Evolutionary conservation across 2,797 vertebrate genomes (phyloP).

Genomic region (Petrocephalus sullivani): DNA sequence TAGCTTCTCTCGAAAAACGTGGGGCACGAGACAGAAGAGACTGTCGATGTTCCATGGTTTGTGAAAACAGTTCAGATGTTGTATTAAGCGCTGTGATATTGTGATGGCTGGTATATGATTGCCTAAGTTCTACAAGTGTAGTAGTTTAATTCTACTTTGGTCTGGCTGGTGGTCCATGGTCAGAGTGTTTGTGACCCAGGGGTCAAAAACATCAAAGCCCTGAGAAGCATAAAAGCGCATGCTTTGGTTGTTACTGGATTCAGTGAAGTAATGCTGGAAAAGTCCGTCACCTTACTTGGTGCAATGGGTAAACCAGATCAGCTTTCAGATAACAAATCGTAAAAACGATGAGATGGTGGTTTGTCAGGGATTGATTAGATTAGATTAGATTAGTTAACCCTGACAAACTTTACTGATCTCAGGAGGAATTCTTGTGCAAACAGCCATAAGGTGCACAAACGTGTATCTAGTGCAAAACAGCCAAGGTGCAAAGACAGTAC

Average conservation of each 20-base stretch:
- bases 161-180: not conserved
- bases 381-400: not conserved
- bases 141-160: not conserved
- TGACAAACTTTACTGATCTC: not conserved
- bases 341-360: not conserved
- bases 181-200: not conserved
- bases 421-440: not conserved
- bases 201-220: not conserved
- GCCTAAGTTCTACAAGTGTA: not conserved
- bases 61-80: not conserved
- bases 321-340: not conserved
- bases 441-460: not conserved
- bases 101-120: not conserved
- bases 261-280: not conserved
- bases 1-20: not conserved
- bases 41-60: not conserved
- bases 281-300: not conserved
- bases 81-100: not conserved
- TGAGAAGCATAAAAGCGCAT: not conserved
- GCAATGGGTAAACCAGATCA: not conserved
- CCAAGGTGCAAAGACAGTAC: not conserved
- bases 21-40: not conserved
- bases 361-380: not conserved
- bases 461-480: not conserved
- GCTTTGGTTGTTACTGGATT: not conserved